Evolutionary conservation across 1,140 invertebrate genomes (phyloP), one percentile per base, ranked within the genome.

Genomic region (Reticulitermes speratus): DNA sequence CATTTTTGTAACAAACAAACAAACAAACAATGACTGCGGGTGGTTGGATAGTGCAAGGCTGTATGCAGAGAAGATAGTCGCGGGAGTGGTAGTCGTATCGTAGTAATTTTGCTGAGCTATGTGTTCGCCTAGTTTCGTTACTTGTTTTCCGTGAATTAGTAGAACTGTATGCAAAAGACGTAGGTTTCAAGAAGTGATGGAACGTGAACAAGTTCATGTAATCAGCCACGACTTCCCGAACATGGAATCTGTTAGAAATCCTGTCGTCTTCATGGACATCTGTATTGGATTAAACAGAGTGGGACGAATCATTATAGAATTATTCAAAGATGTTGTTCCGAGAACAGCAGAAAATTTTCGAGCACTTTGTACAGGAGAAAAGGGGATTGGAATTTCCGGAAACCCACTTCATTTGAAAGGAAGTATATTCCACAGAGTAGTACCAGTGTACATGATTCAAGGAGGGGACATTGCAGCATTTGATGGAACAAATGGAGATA

Each of bases 341-440:
- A 95, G 94, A 91, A 98, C 98, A 85, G 95, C 95, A 83, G 96
- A 98, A 91, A 99, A 99, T 92, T 99, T 99, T 91, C 93, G 96
- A 88, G 94, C 94, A 8, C 89, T 99, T 5, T 98, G 97, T 90
- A 98, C 97, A 0, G 97, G 97, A 30, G 96, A 97, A 91, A 95
- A 94, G 88, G 96, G 96, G 25, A 91, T 94, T 82, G 96, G 96
- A 0, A 90, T 89, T n/a, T 90, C 92, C 87, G 94, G 94, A 3
- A 95, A 95, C 89, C 94, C 93, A 21, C 90, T 97, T 12, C 95
- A 96, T 91, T 97, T 94, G 88, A 97, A 96, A 90, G 95, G 95
- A 82, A 92, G 92, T 2, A 90, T 91, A 83, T 96, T 98, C 90
- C 96, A 97, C 90, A 95, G 94, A 93, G 94, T 95, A 65, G 91